Evolutionary conservation across 2,113 vertebrate species (phyloP), one percentile per base, ranked within the genome.

Genomic region (Synchiropus splendidus): DNA sequence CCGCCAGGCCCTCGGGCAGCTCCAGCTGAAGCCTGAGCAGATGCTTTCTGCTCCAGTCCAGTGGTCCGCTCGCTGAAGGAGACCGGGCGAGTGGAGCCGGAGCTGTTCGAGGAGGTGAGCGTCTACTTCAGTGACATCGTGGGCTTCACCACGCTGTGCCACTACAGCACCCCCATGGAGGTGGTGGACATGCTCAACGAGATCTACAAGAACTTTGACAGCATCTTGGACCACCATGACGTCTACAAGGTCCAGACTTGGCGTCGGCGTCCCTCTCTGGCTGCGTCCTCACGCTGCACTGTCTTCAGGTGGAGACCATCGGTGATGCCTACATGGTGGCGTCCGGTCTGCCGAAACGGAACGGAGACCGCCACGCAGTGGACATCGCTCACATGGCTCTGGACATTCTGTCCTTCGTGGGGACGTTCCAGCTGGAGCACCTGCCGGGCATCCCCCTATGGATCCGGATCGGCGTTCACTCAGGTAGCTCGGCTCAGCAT

Each of bases 71-170:
- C 92, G 1, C 82, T 99, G 79, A 99, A 99, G 82, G 92, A 95
- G 70, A 94, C 90, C 6, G 93, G 94, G 14, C 43, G 69, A 1
- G 94, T 99, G 71, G 86, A 97, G 58, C 91, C 95, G 0, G 95
- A 99, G 69, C 82, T 96, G 5, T 98, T 91, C 46, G 89, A 99
- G 68, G 90, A 94, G 78, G 95, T 99, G 49, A 97, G 90, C 10
- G 85, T 99, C 58, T 99, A 99, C 63, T 99, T 99, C 82, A 99
- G 95, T 34, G 95, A 99, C 72, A 98, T 99, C 14, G 94, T 99
- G 42, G 90, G 92, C 16, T 99, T 99, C 81, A 99, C 95, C 34
- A 98, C 93, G 0, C 84, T 99, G 48, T 98, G 94, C 83, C 92
- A 90, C 74, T 92, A 96, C 82, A 99, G 95, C 82, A 93, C 91